Base-by-base conservation (phyloP, 2,113 vertebrate genomes). In the Lasiurus cinereus region DNA sequence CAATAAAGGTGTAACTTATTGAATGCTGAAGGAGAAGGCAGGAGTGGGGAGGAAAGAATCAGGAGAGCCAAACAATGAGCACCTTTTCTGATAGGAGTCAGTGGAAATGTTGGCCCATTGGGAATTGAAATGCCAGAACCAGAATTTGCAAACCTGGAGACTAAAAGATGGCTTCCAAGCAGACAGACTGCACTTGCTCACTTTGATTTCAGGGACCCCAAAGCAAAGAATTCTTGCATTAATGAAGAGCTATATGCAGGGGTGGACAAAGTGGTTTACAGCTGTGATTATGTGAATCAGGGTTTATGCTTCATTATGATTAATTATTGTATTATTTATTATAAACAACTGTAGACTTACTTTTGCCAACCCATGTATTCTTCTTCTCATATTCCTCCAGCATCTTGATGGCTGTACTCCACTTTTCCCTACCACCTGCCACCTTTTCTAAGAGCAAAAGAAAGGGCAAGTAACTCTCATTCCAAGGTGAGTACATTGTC, bases 401-500 rank as follows among this genome's bases (percentile, higher is more conserved):
- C 1, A 0, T 29, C 39, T 52, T 2, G 27, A 56, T 21, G 62
- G 33, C n/a, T 22, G 19, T 6, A 1, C 15, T 18, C 24, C 13
- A 0, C 27, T 56, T 43, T 67, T 46, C 73, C 56, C 50, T 54
- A 6, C 7, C 8, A 19, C 48, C 52, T 48, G 24, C 43, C 21
- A 43, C 27, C 50, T 13, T 36, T 21, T n/a, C 2, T 72, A 43
- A 79, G 73, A 89, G 31, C 18, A 21, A 3, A 11, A 80, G 1
- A 9, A 91, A 56, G 15, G 83, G 59, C 0, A 13, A 2, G 5
- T 24, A 48, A 3, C 14, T 77, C 96, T 87, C 48, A 31, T 82
- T 6, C 21, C 36, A 29, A 79, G 43, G 0, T 50, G 92, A 83
- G 12, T 62, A 67, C 69, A 39, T 54, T 48, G 70, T 3, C 16